These are phyloP conservation scores for Entelurus aequoreus DNA, from an alignment of 2,113 vertebrate genomes.

Conservation along the genomic window DNA sequence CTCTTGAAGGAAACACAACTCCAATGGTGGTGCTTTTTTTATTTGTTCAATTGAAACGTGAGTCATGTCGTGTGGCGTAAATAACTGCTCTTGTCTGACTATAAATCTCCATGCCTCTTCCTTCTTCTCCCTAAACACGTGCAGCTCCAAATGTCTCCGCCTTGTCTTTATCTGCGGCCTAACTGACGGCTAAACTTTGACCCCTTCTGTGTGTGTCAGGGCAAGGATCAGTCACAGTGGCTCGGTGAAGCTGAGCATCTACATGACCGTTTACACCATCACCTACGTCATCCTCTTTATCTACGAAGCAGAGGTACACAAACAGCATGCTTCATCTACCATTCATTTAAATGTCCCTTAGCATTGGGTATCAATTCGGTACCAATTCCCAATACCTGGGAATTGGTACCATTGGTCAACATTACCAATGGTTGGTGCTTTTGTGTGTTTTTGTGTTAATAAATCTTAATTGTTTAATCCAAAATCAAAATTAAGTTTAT, in stretches of 20 bases:
- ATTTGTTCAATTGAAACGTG: constrained; percentile 7
- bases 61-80: constrained; percentile 2
- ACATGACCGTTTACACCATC: constrained; percentile 91
- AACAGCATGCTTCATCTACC: background rate
- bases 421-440: too few species aligned
- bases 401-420: too few species aligned
- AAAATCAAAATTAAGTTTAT: too few species aligned
- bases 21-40: constrained; percentile 21
- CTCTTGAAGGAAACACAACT: constrained; percentile 6
- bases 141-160: constrained; percentile 5
- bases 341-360: too few species aligned
- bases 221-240: constrained; percentile 90
- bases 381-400: too few species aligned
- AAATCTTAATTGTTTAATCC: too few species aligned
- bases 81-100: constrained; percentile 13
- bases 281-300: constrained; percentile 88
- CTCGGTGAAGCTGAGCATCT: constrained; percentile 86
- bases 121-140: background rate
- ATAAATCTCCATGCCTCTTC: background rate
- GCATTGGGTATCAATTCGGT: too few species aligned
- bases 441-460: too few species aligned
- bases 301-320: constrained; percentile 83
- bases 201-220: constrained; percentile 55
- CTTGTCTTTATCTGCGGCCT: constrained; percentile 20
- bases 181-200: constrained; percentile 32